A percentile compares a stretch with the other conserved stretches of the same genome.
These are phyloP conservation scores for Poliocrania exsul DNA, from an alignment of 2,797 vertebrate genomes.

Conservation along the genomic window DNA sequence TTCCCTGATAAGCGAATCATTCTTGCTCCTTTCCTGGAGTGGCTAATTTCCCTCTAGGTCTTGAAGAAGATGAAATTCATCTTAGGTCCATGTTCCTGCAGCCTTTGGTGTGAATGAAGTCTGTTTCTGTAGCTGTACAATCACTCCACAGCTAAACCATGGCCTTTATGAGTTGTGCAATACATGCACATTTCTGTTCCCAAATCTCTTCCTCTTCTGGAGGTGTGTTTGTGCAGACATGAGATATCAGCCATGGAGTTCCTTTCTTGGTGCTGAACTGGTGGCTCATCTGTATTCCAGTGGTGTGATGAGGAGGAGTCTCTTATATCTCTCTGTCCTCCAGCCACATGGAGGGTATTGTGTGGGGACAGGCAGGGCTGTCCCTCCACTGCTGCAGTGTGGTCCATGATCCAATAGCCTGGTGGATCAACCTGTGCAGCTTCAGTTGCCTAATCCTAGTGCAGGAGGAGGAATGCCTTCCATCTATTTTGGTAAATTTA, in stretches of 20 bases:
- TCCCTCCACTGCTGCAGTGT: fast-evolving
- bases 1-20: fast-evolving
- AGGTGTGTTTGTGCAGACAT: neutral
- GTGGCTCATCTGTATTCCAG: neutral
- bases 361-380: fast-evolving
- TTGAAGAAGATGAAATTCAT: neutral
- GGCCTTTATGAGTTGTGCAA: neutral
- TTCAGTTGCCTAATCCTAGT: neutral
- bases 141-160: neutral
- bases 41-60: neutral
- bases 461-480: neutral
- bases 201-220: neutral
- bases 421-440: neutral
- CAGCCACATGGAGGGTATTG: fast-evolving
- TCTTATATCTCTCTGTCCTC: neutral
- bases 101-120: neutral
- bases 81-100: neutral
- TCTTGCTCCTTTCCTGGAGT: neutral
- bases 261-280: neutral
- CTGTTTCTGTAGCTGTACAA: neutral
- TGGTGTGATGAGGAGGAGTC: neutral
- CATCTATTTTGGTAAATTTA: neutral
- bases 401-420: fast-evolving
- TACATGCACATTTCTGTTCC: fast-evolving
- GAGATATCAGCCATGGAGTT: neutral